A percentile compares a stretch with the other conserved stretches of the same genome.
These are phyloP conservation scores for Petroica traversi DNA, from an alignment of 2,113 vertebrate genomes.

Conservation along the genomic window DNA sequence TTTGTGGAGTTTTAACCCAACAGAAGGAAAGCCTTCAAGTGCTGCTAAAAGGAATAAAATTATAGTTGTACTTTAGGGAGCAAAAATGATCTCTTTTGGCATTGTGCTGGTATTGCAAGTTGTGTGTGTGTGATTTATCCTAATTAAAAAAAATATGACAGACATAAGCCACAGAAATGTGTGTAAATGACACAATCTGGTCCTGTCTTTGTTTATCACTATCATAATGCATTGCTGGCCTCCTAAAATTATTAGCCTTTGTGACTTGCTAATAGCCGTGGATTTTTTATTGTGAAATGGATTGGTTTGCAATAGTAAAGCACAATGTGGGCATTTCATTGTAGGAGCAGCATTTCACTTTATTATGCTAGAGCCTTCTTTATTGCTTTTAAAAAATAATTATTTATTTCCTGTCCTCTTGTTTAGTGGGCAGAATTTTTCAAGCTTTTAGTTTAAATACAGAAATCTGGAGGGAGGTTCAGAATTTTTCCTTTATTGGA, in stretches of 20 bases:
- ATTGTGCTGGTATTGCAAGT: constrained; percentile 20
- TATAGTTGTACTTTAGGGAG: constrained; percentile 30
- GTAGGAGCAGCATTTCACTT: not conserved
- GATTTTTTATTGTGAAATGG: not conserved
- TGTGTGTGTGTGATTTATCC: constrained; percentile 40
- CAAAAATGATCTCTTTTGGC: constrained; percentile 52
- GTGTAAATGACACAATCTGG: constrained; percentile 68
- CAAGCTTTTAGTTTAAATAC: not conserved
- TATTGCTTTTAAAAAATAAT: not conserved
- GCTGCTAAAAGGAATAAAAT: constrained; percentile 9
- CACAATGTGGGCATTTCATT: not conserved
- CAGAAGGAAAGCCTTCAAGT: constrained; percentile 42
- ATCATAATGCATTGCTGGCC: constrained; percentile 30
- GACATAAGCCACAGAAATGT: constrained; percentile 50
- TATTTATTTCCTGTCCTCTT: not conserved
- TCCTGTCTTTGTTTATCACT: constrained; percentile 44
- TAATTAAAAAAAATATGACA: constrained; percentile 72
- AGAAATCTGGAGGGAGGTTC: not conserved
- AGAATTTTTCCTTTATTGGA: not conserved
- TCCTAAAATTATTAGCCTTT: constrained; percentile 52
- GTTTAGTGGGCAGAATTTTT: not conserved
- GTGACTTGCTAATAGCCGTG: not conserved
- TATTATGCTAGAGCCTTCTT: not conserved
- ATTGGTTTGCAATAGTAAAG: not conserved
- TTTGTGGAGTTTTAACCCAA: constrained; percentile 55